Evolutionary conservation across 2,888 invertebrate species (phyloP).

Genomic region (Ophioninae sp.): DNA sequence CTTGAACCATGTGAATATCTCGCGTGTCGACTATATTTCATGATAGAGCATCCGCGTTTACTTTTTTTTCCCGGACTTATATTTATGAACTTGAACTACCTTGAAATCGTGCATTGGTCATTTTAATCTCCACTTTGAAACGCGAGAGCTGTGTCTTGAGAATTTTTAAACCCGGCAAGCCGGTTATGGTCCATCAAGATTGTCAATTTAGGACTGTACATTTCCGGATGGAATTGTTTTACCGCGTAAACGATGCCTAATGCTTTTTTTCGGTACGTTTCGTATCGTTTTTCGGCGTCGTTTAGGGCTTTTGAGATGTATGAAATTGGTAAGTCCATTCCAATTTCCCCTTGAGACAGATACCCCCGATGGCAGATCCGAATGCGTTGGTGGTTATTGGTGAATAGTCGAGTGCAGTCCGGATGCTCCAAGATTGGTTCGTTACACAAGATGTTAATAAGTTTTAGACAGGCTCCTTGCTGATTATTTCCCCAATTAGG

Average conservation of each 20-base stretch:
- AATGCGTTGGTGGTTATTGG: constrained; percentile 65
- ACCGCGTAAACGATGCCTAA: constrained; percentile 23
- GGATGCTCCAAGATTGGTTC: constrained; percentile 57
- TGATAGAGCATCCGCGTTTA: constrained; percentile 29
- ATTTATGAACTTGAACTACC: too few relatives aligned
- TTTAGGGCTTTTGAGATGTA: constrained; percentile 28
- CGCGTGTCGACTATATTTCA: constrained; percentile 38
- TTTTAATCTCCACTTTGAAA: constrained; percentile 41
- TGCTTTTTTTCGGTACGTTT: constrained; percentile 6
- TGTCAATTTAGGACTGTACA: constrained; percentile 33
- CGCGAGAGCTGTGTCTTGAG: constrained; percentile 26
- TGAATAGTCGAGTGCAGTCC: constrained; percentile 62
- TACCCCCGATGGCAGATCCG: not conserved
- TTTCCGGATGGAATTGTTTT: constrained; percentile 33
- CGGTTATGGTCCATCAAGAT: constrained; percentile 36
- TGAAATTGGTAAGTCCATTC: constrained; percentile 25
- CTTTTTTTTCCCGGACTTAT: not conserved
- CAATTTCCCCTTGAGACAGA: constrained; percentile 19
- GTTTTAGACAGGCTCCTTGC: constrained; percentile 41
- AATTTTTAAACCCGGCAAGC: not conserved
- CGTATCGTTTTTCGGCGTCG: constrained; percentile 37
- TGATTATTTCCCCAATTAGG: not conserved
- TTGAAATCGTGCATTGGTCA: constrained; percentile 23
- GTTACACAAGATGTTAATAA: constrained; percentile 36
- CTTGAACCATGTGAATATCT: not conserved